Evolutionary conservation across 2,113 vertebrate genomes (phyloP), one percentile per base, ranked within the genome.

Genomic region (Tyrannus savana): DNA sequence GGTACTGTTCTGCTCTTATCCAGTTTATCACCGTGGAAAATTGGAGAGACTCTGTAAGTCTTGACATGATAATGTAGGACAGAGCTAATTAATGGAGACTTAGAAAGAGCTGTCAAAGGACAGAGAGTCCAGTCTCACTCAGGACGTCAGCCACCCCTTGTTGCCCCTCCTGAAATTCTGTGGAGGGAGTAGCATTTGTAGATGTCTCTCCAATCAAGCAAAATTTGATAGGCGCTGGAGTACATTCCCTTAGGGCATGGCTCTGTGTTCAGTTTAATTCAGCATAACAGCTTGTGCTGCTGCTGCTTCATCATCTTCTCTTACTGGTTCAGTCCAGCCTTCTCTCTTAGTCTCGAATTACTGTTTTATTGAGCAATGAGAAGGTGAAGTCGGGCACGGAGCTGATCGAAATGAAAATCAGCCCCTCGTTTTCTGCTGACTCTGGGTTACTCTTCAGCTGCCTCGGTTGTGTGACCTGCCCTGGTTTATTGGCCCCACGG

Each of bases 351-450:
- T 10, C 44, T 50, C 13, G 14, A 77, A 19, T 30, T 25, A 16
- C 0, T 44, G n/a, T 56, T 74, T 47, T 27, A 5, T 13, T 58
- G 56, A 79, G 83, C 71, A 49, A 12, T 18, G 30, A 30, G 58
- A 37, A 59, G 23, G 53, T 68, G 53, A 68, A 5, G 9, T 46
- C 0, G 0, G 13, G 7, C 10, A 1, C 49, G 17, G 64, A 50
- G 28, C 55, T 28, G 66, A 53, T 79, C 35, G 22, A 9, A 9
- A 19, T 11, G 46, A 47, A 64, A 52, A 52, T 2, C 3, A 60
- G 11, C 44, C 24, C 30, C 27, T 69, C 1, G 0, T 87, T 91
- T 87, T 60, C 35, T 7, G 5, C 52, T 3, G 4, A 1, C 33
- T 27, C 39, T 28, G 49, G 53, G 17, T 52, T 50, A 7, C 17